Conservation (phyloP, 2,797 vertebrate species). For the Tokudaia tokunoshimensis region DNA sequence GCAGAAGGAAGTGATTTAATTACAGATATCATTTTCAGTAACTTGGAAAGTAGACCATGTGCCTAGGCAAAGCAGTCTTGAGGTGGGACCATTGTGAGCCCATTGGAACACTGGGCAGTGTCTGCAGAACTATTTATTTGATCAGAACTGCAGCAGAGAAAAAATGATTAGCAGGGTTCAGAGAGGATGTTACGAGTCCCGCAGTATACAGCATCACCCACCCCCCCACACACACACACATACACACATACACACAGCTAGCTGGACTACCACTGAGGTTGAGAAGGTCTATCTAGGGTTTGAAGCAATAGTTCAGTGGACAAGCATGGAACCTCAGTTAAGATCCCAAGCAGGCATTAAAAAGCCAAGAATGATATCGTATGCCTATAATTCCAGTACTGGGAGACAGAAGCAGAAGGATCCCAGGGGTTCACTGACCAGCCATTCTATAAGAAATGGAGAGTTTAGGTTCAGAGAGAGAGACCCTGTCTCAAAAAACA, state of each 20-base stretch:
- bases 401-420: not conserved
- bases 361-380: not conserved
- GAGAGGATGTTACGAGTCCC: not conserved
- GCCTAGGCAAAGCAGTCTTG: not conserved
- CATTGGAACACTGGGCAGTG: not conserved
- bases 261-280: not conserved
- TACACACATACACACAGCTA: no score
- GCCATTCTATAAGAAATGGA: not conserved
- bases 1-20: not conserved
- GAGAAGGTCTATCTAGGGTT: not conserved
- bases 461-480: not conserved
- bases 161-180: not conserved
- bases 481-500: not conserved
- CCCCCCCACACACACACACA: no score
- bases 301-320: not conserved
- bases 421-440: not conserved
- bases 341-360: not conserved
- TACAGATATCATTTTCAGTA: not conserved
- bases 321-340: not conserved
- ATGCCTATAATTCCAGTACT: not conserved
- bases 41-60: not conserved
- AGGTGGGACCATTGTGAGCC: not conserved
- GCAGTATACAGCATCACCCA: not conserved
- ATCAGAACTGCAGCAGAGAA: not conserved
- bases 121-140: not conserved